Percentiles rank a stretch among this genome's conserved stretches.
Evolutionary conservation across 2,888 invertebrate genomes (phyloP).

Genomic region (Heliconius sara): DNA sequence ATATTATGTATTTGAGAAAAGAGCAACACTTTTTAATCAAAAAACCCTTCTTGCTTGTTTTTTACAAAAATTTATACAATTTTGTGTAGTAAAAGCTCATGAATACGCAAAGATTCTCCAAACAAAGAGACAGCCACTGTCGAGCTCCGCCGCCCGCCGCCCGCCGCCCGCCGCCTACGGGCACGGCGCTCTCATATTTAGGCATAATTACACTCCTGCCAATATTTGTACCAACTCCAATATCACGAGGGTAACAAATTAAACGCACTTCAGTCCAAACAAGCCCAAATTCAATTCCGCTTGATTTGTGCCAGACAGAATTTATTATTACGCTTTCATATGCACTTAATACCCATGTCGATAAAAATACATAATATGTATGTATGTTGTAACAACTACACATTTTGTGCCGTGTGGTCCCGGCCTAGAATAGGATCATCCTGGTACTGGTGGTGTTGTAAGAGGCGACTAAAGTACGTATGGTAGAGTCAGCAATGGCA

Average conservation of each 20-base stretch:
- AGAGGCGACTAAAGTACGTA: too few relatives aligned
- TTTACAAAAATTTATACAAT: slow-evolving; percentile 38
- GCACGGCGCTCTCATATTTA: slow-evolving; percentile 42
- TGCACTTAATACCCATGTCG: background rate
- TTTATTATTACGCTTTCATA: slow-evolving; percentile 31
- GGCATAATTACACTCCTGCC: slow-evolving; percentile 42
- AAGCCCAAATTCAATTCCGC: slow-evolving; percentile 53
- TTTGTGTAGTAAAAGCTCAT: slow-evolving; percentile 43
- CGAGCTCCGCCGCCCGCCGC: slow-evolving; percentile 9
- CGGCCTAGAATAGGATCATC: too few relatives aligned
- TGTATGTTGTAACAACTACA: background rate
- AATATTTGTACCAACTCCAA: slow-evolving; percentile 44
- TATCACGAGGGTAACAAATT: slow-evolving; percentile 51
- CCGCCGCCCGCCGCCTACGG: slow-evolving; percentile 18
- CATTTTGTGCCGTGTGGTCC: too few relatives aligned
- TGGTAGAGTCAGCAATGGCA: too few relatives aligned
- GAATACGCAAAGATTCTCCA: slow-evolving; percentile 41
- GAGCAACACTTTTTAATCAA: slow-evolving; percentile 27
- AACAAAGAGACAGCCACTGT: slow-evolving; percentile 39
- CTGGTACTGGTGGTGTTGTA: too few relatives aligned
- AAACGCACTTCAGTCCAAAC: slow-evolving; percentile 55
- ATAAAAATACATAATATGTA: background rate
- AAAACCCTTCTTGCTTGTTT: slow-evolving; percentile 25
- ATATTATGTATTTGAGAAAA: background rate
- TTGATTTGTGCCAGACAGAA: slow-evolving; percentile 50